Conservation (phyloP, 2,888 invertebrate genomes). For the Microchrysa polita region DNA sequence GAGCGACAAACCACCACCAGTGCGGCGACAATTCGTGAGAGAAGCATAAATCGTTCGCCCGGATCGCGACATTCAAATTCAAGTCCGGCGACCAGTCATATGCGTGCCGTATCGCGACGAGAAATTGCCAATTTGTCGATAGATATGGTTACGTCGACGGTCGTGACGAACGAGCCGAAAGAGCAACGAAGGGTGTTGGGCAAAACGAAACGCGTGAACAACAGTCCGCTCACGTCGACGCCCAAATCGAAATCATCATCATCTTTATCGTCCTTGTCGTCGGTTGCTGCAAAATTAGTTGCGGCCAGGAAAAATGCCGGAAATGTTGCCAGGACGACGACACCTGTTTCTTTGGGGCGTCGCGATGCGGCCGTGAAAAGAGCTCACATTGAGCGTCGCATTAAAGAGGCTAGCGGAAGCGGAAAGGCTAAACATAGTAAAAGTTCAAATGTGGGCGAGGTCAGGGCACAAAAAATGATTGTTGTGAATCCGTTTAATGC, state of each 20-base stretch:
- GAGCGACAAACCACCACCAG: not conserved
- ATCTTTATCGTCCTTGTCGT: not conserved
- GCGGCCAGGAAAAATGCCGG: not conserved
- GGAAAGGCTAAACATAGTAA: not conserved
- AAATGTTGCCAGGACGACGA: not conserved
- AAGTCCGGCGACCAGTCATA: not conserved
- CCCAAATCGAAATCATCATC: not conserved
- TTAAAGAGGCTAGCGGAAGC: not conserved
- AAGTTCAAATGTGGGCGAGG: not conserved
- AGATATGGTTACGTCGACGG: slow-evolving; percentile 10
- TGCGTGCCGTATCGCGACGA: not conserved
- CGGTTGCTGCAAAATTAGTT: not conserved
- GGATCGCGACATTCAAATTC: not conserved
- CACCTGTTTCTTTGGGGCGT: not conserved
- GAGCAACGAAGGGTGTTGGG: slow-evolving; percentile 18
- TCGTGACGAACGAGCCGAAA: not conserved
- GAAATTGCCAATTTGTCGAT: slow-evolving; percentile 33
- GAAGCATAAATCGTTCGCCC: not conserved
- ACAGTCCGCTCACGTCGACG: not conserved
- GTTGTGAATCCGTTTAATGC: slow-evolving; percentile 31
- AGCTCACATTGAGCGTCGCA: not conserved
- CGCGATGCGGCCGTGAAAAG: not conserved
- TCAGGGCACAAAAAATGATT: not conserved
- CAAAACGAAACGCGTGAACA: slow-evolving; percentile 18
- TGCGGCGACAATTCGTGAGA: not conserved